Conservation (phyloP, 2,113 vertebrate species). For the Coturnix japonica region DNA sequence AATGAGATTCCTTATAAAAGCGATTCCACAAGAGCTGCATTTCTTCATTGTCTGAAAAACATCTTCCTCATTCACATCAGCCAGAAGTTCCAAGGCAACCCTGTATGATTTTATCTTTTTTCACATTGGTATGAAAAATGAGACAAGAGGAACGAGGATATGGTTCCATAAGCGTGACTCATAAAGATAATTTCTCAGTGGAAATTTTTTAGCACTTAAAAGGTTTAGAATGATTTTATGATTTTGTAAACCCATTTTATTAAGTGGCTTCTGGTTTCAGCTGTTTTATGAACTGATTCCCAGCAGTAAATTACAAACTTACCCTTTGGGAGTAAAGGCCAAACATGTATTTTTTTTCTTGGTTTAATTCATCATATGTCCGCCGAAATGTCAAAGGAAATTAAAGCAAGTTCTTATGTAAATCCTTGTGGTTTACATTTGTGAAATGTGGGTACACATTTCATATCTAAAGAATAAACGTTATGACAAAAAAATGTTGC, state of each 20-base stretch:
- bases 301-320: slow-evolving; percentile 30
- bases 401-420: slow-evolving; percentile 60
- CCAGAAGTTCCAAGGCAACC: background rate
- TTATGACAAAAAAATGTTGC: background rate
- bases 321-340: slow-evolving; percentile 50
- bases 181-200: slow-evolving; percentile 35
- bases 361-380: slow-evolving; percentile 58
- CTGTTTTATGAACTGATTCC: slow-evolving; percentile 39
- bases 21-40: background rate
- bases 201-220: slow-evolving; percentile 30
- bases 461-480: background rate
- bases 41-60: background rate
- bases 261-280: slow-evolving; percentile 45
- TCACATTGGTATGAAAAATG: background rate
- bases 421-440: no score
- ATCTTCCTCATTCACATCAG: background rate
- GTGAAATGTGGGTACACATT: background rate
- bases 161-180: background rate
- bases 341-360: slow-evolving; percentile 34
- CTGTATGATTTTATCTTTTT: background rate
- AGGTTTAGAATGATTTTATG: slow-evolving; percentile 21
- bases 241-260: slow-evolving; percentile 41
- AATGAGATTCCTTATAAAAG: background rate
- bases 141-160: background rate
- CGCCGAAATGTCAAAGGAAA: slow-evolving; percentile 71